phyloP scores from a whole-genome alignment of 1,140 invertebrate species.

The Coenobita brevimanus region DNA sequence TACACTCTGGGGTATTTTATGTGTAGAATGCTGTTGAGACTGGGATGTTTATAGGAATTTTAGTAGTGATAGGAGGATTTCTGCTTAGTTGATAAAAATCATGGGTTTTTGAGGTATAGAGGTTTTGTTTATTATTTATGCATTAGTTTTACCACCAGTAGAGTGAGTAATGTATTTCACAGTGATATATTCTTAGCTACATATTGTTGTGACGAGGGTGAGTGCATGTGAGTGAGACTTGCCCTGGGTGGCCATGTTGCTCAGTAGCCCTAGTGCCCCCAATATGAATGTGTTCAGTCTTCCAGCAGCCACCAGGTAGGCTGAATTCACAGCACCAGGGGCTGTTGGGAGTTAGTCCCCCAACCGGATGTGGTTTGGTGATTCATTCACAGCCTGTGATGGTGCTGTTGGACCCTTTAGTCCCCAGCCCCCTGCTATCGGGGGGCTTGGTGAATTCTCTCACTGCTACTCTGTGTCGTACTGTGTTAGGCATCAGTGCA shows the following conservation, averaged over 20 bases:
- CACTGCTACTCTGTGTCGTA: conserved; percentile 64
- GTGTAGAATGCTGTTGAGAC: too few species aligned
- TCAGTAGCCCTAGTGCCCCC: conserved; percentile 63
- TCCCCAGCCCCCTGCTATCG: conserved; percentile 46
- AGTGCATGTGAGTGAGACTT: conserved; percentile 45
- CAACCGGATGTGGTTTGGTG: conserved; percentile 66
- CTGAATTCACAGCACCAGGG: conserved; percentile 66
- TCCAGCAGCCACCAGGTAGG: conserved; percentile 66
- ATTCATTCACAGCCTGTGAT: conserved; percentile 65
- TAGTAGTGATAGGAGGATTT: too few species aligned
- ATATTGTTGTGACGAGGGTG: too few species aligned
- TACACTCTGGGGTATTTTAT: too few species aligned
- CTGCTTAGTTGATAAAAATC: too few species aligned
- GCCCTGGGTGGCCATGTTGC: conserved; percentile 57
- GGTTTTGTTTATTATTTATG: too few species aligned
- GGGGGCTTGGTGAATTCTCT: conserved; percentile 65
- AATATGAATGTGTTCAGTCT: conserved; percentile 63
- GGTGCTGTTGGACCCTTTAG: conserved; percentile 62
- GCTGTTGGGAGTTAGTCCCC: conserved; percentile 64
- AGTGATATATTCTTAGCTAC: too few species aligned
- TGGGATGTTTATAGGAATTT: too few species aligned
- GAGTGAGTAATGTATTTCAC: too few species aligned
- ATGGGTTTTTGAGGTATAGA: too few species aligned
- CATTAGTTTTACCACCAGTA: too few species aligned
- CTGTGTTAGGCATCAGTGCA: conserved; percentile 61